Conservation (phyloP, 2,888 invertebrate genomes). For the Chaetoderma sp. region DNA sequence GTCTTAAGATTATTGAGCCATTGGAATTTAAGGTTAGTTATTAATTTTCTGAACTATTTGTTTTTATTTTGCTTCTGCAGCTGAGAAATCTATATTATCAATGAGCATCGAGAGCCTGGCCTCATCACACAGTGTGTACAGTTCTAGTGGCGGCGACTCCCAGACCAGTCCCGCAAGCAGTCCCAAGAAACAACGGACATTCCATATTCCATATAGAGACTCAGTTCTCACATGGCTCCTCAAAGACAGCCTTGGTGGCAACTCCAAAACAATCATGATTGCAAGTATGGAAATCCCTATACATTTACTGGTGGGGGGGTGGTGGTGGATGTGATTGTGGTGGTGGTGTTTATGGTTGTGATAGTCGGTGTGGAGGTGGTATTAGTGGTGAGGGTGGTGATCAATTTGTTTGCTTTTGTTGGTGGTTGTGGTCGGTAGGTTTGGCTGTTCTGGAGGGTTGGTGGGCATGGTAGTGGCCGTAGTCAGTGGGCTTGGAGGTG, state of each 20-base stretch:
- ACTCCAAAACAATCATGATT: conserved; percentile 82
- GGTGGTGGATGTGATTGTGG: too few relatives aligned
- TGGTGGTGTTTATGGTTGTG: too few relatives aligned
- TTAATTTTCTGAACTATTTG: too few relatives aligned
- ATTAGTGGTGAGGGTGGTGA: not conserved
- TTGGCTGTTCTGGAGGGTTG: too few relatives aligned
- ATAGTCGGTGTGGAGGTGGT: conserved; percentile 4
- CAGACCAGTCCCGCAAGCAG: conserved; percentile 31
- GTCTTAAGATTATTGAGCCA: too few relatives aligned
- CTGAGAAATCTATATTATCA: conserved; percentile 66
- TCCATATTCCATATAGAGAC: conserved; percentile 83
- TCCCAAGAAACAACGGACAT: conserved; percentile 41
- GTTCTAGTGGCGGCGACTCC: conserved; percentile 42
- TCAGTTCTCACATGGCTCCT: conserved; percentile 85
- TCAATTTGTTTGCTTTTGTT: too few relatives aligned
- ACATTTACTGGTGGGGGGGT: too few relatives aligned
- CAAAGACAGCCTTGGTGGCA: conserved; percentile 84
- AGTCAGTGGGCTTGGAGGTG: too few relatives aligned
- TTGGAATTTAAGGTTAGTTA: too few relatives aligned
- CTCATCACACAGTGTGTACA: conserved; percentile 48
- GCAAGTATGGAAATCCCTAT: conserved; percentile 77
- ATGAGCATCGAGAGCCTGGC: conserved; percentile 58
- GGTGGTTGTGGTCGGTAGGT: too few relatives aligned
- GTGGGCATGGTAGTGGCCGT: too few relatives aligned
- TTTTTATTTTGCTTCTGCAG: conserved; percentile 57